Percentiles rank a stretch among this genome's conserved stretches.
phyloP scores from a whole-genome alignment of 2,888 invertebrate species.

The Rhagonycha fulva region DNA sequence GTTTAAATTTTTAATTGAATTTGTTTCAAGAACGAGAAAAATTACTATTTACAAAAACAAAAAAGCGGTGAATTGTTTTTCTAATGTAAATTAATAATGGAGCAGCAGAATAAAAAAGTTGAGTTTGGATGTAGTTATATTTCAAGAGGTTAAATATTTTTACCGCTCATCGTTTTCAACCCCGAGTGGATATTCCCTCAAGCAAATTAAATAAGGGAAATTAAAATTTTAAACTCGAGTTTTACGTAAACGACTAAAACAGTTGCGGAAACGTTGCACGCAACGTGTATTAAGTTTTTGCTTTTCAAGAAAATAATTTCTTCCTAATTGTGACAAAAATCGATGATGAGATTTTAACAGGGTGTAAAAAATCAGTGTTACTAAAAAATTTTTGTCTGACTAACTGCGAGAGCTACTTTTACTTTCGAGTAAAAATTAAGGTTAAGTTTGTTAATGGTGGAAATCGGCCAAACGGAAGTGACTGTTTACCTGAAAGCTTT shows the following conservation, averaged over 20 bases:
- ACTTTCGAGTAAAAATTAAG: not conserved
- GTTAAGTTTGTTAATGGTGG: not conserved
- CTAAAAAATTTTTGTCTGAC: too few species aligned
- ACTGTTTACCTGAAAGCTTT: not conserved
- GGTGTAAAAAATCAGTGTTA: not conserved
- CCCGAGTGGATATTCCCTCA: not conserved
- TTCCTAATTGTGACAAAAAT: not conserved
- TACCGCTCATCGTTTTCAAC: not conserved
- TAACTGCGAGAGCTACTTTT: too few species aligned
- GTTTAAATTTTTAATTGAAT: not conserved
- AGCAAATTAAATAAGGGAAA: not conserved
- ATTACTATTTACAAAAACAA: not conserved
- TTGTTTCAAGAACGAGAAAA: not conserved
- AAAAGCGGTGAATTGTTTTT: not conserved
- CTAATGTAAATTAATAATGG: not conserved
- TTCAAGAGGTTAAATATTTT: not conserved
- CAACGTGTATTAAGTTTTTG: not conserved
- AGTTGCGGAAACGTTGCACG: not conserved
- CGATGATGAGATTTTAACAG: not conserved
- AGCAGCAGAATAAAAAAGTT: not conserved
- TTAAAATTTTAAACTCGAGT: not conserved
- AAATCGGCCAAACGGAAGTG: not conserved
- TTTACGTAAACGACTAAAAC: not conserved
- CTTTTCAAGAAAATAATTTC: not conserved
- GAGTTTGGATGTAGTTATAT: not conserved